Base-by-base conservation (phyloP, 1,140 invertebrate genomes). In the Nasonia vitripennis region DNA sequence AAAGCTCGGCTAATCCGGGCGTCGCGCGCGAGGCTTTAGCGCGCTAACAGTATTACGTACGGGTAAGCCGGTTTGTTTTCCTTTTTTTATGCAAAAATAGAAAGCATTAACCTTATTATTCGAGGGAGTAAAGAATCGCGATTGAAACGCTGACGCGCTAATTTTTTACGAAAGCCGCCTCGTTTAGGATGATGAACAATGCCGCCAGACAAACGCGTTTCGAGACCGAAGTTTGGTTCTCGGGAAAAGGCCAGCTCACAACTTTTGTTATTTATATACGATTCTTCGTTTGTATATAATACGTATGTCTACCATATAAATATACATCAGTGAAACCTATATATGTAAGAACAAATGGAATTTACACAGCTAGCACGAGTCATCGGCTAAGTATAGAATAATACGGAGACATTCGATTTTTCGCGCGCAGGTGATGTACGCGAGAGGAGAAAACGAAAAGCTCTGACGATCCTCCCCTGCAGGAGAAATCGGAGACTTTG, bases 191-290 rank as follows among this genome's bases (percentile, higher is more conserved):
- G 41, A 45, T 55, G 27, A 27, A 20, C 12, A 2, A 20, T 55
- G 11, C 1, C n/a, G 2, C 55, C 17, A 62, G 55, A 62, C 55
- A 62, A 62, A 62, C 17, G 5, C 17, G 80, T 41, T 74, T 75
- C 17, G 55, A 45, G 10, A 45, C 10, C 20, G 37, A 48, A 62
- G 77, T 23, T 81, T 48, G 85, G 88, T 89, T 89, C 89, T 89
- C 88, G 87, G 88, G 89, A 90, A 86, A 86, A 89, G 85, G 84
- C 55, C n/a, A 17, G 17, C 80, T 89, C 80, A 86, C 81, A 77
- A 81, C 55, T 62, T 45, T 6, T n/a, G 20, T n/a, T 7, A 62
- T 62, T 62, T n/a, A 62, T n/a, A n/a, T n/a, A 20, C 55, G 20
- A 62, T 62, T 62, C 6, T n/a, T 62, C 55, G 55, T 7, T 62